These are phyloP conservation scores for Passer montanus DNA, from an alignment of 2,113 vertebrate genomes.

Conservation along the genomic window DNA sequence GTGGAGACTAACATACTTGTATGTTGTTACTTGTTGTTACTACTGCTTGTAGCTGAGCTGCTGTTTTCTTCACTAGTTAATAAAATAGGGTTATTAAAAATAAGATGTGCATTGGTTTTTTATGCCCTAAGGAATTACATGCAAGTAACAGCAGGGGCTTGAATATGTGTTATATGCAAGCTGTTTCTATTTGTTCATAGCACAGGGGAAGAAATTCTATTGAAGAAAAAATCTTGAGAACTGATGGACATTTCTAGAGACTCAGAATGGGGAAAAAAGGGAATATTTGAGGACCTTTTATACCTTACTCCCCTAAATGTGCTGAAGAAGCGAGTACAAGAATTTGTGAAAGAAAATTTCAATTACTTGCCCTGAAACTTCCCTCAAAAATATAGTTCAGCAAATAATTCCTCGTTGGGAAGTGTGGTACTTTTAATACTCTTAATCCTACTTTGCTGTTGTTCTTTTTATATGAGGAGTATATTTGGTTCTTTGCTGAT, in stretches of 20 bases:
- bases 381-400: background rate
- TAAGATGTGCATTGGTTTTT: background rate
- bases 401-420: rapidly evolving
- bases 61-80: background rate
- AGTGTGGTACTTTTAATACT: background rate
- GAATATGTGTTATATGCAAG: background rate
- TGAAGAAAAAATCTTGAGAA: background rate
- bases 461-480: background rate
- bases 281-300: background rate
- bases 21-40: background rate
- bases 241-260: background rate
- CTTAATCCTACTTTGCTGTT: background rate
- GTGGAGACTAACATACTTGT: background rate
- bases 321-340: background rate
- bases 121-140: background rate
- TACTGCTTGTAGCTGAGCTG: background rate
- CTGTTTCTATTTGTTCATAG: background rate
- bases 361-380: background rate
- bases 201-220: background rate
- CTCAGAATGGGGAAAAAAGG: background rate
- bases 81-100: background rate
- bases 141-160: background rate
- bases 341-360: background rate
- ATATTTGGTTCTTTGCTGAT: background rate
- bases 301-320: background rate